Evolutionary conservation across 2,113 vertebrate genomes (phyloP).

Genomic region (Callionymus lyra): DNA sequence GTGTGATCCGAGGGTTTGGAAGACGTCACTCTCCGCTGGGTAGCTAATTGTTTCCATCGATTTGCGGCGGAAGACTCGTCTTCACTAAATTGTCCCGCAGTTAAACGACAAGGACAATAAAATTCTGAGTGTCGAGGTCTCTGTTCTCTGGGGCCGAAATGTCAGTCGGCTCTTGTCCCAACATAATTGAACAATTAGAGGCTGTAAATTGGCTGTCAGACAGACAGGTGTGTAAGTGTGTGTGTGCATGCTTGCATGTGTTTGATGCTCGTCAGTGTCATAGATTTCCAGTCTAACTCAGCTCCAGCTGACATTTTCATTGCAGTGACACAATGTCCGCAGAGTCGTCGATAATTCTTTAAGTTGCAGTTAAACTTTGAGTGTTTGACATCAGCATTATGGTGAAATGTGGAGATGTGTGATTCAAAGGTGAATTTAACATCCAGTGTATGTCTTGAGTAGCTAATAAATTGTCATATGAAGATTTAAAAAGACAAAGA

Average conservation of each 20-base stretch:
- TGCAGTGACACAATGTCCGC: conserved; percentile 6
- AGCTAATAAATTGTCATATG: too few species aligned
- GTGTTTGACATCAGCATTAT: background rate
- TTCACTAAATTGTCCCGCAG: conserved; percentile 1
- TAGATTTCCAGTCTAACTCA: conserved; percentile 10
- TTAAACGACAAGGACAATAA: conserved; percentile 20
- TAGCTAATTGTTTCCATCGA: conserved; percentile 28
- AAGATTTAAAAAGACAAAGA: too few species aligned
- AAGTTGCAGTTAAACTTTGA: background rate
- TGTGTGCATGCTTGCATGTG: conserved; percentile 1
- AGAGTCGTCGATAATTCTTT: conserved; percentile 11
- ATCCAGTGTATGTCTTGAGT: too few species aligned
- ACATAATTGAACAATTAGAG: conserved; percentile 30
- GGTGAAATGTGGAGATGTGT: too few species aligned
- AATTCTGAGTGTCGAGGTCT: conserved; percentile 16
- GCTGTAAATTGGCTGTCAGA: conserved; percentile 21
- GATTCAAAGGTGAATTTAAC: too few species aligned
- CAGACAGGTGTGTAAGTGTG: conserved; percentile 5
- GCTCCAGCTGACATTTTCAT: conserved; percentile 13
- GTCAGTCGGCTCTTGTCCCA: conserved; percentile 19
- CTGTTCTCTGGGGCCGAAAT: conserved; percentile 24
- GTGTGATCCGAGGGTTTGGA: conserved; percentile 1
- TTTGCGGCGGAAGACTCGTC: conserved; percentile 2
- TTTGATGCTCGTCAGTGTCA: conserved; percentile 1
- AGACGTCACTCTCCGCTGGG: conserved; percentile 2